phyloP scores from a whole-genome alignment of 2,113 vertebrate species.

The Lates calcarifer region DNA sequence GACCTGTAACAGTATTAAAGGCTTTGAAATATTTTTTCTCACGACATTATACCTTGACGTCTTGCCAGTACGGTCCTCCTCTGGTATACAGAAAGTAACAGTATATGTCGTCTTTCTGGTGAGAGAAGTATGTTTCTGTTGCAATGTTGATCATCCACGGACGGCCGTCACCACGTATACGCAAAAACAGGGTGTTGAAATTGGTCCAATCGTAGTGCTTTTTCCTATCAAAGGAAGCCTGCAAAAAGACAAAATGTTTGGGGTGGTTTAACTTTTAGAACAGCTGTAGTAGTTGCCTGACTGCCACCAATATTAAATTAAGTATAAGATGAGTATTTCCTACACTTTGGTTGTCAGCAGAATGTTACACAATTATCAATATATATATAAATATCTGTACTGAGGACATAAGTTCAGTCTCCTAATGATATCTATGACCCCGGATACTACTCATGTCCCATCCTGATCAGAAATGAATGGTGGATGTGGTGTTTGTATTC shows the following conservation, averaged over 20 bases:
- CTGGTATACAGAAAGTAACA: slow-evolving; percentile 95
- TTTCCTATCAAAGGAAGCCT: slow-evolving; percentile 90
- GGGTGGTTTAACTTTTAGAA: background rate
- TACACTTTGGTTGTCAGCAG: too few species aligned
- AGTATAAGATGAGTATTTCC: too few species aligned
- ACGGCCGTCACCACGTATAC: slow-evolving; percentile 94
- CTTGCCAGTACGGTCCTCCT: slow-evolving; percentile 98
- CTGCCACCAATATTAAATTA: background rate
- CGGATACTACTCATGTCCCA: background rate
- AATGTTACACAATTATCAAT: too few species aligned
- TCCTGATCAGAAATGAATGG: background rate
- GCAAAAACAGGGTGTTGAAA: slow-evolving; percentile 92
- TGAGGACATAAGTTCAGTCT: too few species aligned
- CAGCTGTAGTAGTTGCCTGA: background rate
- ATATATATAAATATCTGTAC: too few species aligned
- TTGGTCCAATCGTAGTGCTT: slow-evolving; percentile 88
- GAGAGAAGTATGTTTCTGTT: slow-evolving; percentile 86
- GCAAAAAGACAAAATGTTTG: too few species aligned
- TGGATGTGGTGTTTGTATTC: too few species aligned
- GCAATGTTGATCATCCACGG: slow-evolving; percentile 96
- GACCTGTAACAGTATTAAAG: too few species aligned
- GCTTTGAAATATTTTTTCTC: background rate
- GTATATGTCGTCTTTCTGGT: slow-evolving; percentile 91
- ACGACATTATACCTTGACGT: slow-evolving; percentile 89
- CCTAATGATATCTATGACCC: background rate